phyloP scores from a whole-genome alignment of 2,888 invertebrate genomes.

The Ryuthela nishihirai region DNA sequence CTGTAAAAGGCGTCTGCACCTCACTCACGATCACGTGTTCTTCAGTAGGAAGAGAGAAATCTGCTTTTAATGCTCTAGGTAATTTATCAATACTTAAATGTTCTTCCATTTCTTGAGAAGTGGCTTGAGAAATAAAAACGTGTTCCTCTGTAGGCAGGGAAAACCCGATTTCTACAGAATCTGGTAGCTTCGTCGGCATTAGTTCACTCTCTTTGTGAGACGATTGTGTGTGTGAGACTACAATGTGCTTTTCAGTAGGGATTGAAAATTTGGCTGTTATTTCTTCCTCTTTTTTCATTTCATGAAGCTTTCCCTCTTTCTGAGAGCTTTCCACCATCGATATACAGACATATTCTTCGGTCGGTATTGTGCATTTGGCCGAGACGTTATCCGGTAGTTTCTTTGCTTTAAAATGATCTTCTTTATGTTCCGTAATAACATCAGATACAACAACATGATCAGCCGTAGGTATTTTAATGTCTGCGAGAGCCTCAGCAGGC shows the following conservation, averaged over 20 bases:
- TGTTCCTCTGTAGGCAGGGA: constrained; percentile 33
- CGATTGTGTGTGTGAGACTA: constrained; percentile 28
- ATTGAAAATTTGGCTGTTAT: constrained; percentile 30
- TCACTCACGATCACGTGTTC: constrained; percentile 38
- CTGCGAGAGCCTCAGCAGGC: constrained; percentile 14
- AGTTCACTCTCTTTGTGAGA: constrained; percentile 37
- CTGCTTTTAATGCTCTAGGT: constrained; percentile 19
- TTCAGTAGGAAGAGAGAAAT: constrained; percentile 34
- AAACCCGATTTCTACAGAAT: constrained; percentile 20
- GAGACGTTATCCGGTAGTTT: constrained; percentile 25
- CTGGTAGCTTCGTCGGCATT: constrained; percentile 14
- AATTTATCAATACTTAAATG: constrained; percentile 12
- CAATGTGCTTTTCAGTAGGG: constrained; percentile 24
- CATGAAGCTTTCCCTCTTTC: constrained; percentile 28
- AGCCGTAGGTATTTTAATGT: constrained; percentile 20
- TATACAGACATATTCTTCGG: constrained; percentile 29
- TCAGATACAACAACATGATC: constrained; percentile 31
- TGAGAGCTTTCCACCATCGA: constrained; percentile 23
- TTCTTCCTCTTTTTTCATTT: constrained; percentile 22
- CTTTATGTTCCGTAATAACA: constrained; percentile 30
- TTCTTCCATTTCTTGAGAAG: constrained; percentile 21
- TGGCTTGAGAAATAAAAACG: constrained; percentile 28
- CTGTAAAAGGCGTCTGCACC: constrained; percentile 33
- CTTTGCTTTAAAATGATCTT: constrained; percentile 15
- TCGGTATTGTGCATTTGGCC: constrained; percentile 14